Percentiles rank a stretch among this genome's conserved stretches.
phyloP scores from a whole-genome alignment of 2,113 vertebrate genomes.

The Limnothrissa miodon region DNA sequence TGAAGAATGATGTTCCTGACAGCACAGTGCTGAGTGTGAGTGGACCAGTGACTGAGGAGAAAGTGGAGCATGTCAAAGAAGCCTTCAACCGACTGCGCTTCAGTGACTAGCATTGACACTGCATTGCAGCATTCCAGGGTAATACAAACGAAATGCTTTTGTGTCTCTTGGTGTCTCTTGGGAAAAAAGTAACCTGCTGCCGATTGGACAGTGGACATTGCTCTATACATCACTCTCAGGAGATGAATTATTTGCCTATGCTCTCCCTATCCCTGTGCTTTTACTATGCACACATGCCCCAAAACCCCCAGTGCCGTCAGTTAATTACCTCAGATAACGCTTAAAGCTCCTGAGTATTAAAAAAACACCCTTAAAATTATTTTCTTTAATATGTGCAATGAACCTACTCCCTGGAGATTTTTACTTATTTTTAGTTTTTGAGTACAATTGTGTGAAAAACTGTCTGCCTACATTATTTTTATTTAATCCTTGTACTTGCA shows the following conservation, averaged over 20 bases:
- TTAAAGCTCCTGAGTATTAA: background rate
- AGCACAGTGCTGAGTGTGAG: constrained; percentile 71
- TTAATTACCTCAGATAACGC: background rate
- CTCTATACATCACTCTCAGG: background rate
- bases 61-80: constrained; percentile 70
- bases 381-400: background rate
- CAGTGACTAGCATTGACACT: constrained; percentile 56
- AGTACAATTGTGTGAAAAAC: too few relatives aligned
- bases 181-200: background rate
- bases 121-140: background rate
- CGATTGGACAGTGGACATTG: background rate
- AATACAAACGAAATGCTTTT: background rate
- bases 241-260: background rate
- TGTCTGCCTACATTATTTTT: too few relatives aligned
- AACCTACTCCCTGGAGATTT: background rate
- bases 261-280: background rate
- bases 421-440: too few relatives aligned
- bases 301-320: background rate
- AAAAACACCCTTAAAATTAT: background rate
- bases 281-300: background rate
- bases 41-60: constrained; percentile 38
- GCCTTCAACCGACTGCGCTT: constrained; percentile 82
- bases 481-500: too few relatives aligned
- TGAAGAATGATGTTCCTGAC: constrained; percentile 73
- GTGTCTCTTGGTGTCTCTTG: background rate